Conservation (phyloP, 2,888 invertebrate species). For the Saturnia japonica region DNA sequence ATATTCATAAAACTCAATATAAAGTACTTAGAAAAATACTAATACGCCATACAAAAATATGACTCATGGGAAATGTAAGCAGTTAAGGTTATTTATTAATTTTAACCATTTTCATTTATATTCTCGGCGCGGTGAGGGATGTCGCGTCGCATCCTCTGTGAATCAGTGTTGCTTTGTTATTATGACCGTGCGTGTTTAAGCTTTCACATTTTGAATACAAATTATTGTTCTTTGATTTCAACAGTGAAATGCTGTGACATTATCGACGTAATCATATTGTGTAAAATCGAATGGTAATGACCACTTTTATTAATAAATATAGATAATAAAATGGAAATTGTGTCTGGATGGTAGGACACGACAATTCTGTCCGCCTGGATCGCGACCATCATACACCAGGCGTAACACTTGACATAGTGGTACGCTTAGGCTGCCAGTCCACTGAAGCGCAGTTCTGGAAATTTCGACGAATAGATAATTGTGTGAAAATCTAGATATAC, state of each 20-base stretch:
- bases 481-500: too few species aligned
- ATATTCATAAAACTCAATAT: not conserved
- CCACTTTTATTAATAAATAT: not conserved
- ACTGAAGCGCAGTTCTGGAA: too few species aligned
- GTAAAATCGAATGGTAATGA: not conserved
- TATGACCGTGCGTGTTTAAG: conserved; percentile 30
- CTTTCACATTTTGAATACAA: conserved; percentile 36
- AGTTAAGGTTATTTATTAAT: not conserved
- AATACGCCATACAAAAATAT: not conserved
- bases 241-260: not conserved
- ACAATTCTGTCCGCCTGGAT: too few species aligned
- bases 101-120: conserved; percentile 24
- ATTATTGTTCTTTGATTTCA: conserved; percentile 21
- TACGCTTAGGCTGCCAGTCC: too few species aligned
- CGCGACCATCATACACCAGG: too few species aligned
- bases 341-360: not conserved
- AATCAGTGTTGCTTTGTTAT: conserved; percentile 31
- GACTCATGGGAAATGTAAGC: conserved; percentile 3
- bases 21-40: not conserved
- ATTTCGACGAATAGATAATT: too few species aligned
- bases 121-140: conserved; percentile 31
- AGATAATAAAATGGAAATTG: not conserved
- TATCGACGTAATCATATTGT: not conserved
- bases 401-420: too few species aligned
- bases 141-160: conserved; percentile 39